These are phyloP conservation scores for Lymantria dispar DNA, from an alignment of 2,888 invertebrate genomes.

Conservation along the genomic window DNA sequence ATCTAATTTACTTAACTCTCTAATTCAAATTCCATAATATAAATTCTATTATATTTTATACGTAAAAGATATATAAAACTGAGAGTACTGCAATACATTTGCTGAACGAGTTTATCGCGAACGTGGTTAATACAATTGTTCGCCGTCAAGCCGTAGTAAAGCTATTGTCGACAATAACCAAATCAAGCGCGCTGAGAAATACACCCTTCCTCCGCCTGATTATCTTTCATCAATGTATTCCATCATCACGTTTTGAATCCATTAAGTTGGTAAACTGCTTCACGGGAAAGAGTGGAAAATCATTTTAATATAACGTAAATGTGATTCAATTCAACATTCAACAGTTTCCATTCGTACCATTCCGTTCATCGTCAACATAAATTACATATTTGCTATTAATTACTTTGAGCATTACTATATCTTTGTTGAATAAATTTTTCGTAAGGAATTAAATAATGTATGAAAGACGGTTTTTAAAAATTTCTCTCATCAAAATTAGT, in stretches of 20 bases:
- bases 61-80: slow-evolving; percentile 6
- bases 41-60: too few relatives aligned
- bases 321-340: too few relatives aligned
- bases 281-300: slow-evolving; percentile 28
- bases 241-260: slow-evolving; percentile 31
- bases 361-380: too few relatives aligned
- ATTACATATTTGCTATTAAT: too few relatives aligned
- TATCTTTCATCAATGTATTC: slow-evolving; percentile 39
- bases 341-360: too few relatives aligned
- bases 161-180: slow-evolving; percentile 48
- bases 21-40: too few relatives aligned
- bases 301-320: not conserved
- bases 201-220: slow-evolving; percentile 32
- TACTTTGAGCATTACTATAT: too few relatives aligned
- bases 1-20: too few relatives aligned
- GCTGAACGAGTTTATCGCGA: slow-evolving; percentile 48
- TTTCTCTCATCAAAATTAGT: too few relatives aligned
- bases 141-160: slow-evolving; percentile 37
- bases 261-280: slow-evolving; percentile 29
- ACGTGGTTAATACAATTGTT: slow-evolving; percentile 50
- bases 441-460: too few relatives aligned
- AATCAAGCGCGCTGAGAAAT: slow-evolving; percentile 40
- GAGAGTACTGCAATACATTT: slow-evolving; percentile 45
- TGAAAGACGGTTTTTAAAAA: too few relatives aligned
- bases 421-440: too few relatives aligned